These are phyloP conservation scores for Drosophila littoralis DNA, from an alignment of 1,140 invertebrate genomes.

Conservation along the genomic window DNA sequence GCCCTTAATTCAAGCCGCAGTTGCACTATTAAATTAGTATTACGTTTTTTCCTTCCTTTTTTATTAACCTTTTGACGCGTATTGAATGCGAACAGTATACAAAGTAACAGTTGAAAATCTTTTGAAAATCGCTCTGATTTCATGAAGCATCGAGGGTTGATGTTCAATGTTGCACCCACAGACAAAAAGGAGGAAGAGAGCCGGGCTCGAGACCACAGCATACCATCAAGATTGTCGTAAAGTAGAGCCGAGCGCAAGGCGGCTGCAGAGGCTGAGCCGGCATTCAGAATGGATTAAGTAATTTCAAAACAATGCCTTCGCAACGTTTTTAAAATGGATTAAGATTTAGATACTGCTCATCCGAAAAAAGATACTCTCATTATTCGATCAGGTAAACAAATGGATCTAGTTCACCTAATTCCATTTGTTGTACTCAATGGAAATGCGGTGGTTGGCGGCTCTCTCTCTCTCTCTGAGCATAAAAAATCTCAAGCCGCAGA, in stretches of 20 bases:
- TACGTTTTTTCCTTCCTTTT: too few relatives aligned
- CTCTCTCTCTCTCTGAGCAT: slow-evolving; percentile 3
- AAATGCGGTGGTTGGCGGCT: slow-evolving; percentile 14
- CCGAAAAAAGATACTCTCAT: slow-evolving; percentile 40
- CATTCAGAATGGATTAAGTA: slow-evolving; percentile 51
- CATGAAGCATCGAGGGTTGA: neutral
- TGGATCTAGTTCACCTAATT: slow-evolving; percentile 40
- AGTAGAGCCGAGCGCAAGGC: slow-evolving; percentile 25
- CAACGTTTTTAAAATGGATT: slow-evolving; percentile 58
- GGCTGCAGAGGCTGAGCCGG: slow-evolving; percentile 7
- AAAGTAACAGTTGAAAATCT: neutral
- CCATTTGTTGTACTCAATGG: slow-evolving; percentile 7
- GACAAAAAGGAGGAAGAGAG: neutral
- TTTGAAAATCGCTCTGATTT: neutral
- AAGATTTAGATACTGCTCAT: slow-evolving; percentile 39
- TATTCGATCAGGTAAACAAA: slow-evolving; percentile 55
- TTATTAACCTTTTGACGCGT: too few relatives aligned
- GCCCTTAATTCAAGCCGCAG: too few relatives aligned
- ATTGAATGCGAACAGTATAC: too few relatives aligned
- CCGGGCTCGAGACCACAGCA: neutral
- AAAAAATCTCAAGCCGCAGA: neutral
- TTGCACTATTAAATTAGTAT: too few relatives aligned
- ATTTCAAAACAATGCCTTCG: slow-evolving; percentile 42
- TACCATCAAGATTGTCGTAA: slow-evolving; percentile 32
- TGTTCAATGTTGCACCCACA: neutral